phyloP scores from a whole-genome alignment of 2,797 vertebrate species.

The Notamacropus eugenii region DNA sequence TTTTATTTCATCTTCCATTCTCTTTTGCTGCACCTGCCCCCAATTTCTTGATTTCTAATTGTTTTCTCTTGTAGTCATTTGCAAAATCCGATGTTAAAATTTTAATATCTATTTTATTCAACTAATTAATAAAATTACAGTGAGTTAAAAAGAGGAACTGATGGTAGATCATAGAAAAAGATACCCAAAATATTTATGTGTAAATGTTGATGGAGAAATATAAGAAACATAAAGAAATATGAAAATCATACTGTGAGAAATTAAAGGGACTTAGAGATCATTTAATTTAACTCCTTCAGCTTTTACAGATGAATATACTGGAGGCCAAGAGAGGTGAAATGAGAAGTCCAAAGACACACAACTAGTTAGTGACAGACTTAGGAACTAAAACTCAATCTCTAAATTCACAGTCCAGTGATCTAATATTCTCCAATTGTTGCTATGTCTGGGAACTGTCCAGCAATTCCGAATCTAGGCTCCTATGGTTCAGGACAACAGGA shows the following conservation, averaged over 20 bases:
- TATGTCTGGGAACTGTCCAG: conserved; percentile 16
- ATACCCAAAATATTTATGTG: conserved; percentile 7
- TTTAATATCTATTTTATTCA: background rate
- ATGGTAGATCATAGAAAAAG: background rate
- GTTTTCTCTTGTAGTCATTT: background rate
- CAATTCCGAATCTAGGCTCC: conserved; percentile 27
- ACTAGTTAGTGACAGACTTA: background rate
- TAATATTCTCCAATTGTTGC: background rate
- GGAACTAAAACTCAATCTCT: background rate
- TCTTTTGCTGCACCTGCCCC: background rate
- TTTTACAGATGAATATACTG: conserved; percentile 10
- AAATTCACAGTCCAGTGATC: background rate
- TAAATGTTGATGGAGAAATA: conserved; percentile 36
- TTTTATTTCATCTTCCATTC: background rate
- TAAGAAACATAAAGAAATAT: conserved; percentile 10
- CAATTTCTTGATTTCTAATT: background rate
- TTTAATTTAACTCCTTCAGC: conserved; percentile 44
- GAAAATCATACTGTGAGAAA: conserved; percentile 4
- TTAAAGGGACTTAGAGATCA: background rate
- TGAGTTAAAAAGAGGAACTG: background rate
- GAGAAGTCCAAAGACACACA: conserved; percentile 44
- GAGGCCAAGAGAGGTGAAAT: conserved; percentile 53
- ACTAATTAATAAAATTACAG: background rate
- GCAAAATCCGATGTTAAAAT: background rate
- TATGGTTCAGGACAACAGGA: conserved; percentile 33